These are phyloP conservation scores for Drosophila engyochracea DNA, from an alignment of 2,888 invertebrate genomes.

Conservation along the genomic window DNA sequence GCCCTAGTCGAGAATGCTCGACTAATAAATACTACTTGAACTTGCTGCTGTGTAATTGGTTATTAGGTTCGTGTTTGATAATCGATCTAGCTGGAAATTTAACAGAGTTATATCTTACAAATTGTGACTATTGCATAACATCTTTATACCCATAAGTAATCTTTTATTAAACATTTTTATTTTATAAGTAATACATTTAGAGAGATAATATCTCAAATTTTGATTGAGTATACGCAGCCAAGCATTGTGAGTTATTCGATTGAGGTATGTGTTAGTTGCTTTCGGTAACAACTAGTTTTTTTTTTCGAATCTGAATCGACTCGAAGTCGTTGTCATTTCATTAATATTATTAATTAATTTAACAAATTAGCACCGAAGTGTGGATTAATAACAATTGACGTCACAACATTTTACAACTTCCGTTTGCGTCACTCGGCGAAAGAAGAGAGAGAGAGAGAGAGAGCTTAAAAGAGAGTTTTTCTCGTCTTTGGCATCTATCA, in stretches of 20 bases:
- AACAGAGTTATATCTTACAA: neutral
- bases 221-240: neutral
- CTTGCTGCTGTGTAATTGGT: neutral
- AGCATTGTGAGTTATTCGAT: too few species aligned
- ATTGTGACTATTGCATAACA: neutral
- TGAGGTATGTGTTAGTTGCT: neutral
- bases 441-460: neutral
- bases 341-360: conserved; percentile 62
- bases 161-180: neutral
- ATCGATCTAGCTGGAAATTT: neutral
- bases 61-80: neutral
- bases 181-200: neutral
- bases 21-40: neutral
- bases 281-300: conserved; percentile 1
- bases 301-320: neutral
- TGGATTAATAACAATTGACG: conserved; percentile 55
- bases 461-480: neutral
- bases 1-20: neutral
- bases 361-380: conserved; percentile 53
- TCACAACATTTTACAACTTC: conserved; percentile 45
- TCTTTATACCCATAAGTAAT: neutral
- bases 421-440: conserved; percentile 16
- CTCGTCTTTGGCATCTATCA: neutral
- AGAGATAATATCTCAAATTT: neutral
- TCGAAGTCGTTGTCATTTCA: conserved; percentile 33